Conservation (phyloP, 2,888 invertebrate genomes). For the Idaea straminata region DNA sequence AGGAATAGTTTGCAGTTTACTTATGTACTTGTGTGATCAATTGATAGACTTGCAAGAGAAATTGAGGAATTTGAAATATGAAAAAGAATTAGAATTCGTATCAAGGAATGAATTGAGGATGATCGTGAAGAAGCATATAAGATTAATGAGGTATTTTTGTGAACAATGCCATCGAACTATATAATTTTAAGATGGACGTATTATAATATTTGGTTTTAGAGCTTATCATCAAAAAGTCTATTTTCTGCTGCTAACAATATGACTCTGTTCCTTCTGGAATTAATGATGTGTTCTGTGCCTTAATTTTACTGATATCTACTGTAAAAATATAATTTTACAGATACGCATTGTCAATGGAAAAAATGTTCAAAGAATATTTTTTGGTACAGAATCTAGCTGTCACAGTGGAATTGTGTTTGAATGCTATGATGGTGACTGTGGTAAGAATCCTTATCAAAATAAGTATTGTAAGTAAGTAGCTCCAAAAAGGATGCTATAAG, state of each 20-base stretch:
- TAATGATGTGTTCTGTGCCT: too few species aligned
- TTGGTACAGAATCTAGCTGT: slow-evolving; percentile 63
- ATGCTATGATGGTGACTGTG: slow-evolving; percentile 57
- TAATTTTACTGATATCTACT: too few species aligned
- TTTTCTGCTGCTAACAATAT: too few species aligned
- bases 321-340: slow-evolving; percentile 38
- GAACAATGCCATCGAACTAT: too few species aligned
- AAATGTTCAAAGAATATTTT: slow-evolving; percentile 61
- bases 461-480: too few species aligned
- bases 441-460: slow-evolving; percentile 36
- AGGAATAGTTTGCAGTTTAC: slow-evolving; percentile 58
- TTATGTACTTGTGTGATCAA: slow-evolving; percentile 66
- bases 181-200: too few species aligned
- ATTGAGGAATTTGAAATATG: slow-evolving; percentile 42
- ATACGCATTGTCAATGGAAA: slow-evolving; percentile 48
- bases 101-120: slow-evolving; percentile 45
- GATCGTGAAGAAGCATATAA: slow-evolving; percentile 58
- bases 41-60: slow-evolving; percentile 48
- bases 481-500: too few species aligned
- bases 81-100: slow-evolving; percentile 31
- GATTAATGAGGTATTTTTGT: slow-evolving; percentile 51
- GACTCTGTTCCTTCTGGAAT: too few species aligned
- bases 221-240: too few species aligned
- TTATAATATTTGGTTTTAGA: too few species aligned
- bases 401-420: slow-evolving; percentile 61